These are phyloP conservation scores for Manis javanica DNA, from an alignment of 2,797 vertebrate species.

Conservation along the genomic window DNA sequence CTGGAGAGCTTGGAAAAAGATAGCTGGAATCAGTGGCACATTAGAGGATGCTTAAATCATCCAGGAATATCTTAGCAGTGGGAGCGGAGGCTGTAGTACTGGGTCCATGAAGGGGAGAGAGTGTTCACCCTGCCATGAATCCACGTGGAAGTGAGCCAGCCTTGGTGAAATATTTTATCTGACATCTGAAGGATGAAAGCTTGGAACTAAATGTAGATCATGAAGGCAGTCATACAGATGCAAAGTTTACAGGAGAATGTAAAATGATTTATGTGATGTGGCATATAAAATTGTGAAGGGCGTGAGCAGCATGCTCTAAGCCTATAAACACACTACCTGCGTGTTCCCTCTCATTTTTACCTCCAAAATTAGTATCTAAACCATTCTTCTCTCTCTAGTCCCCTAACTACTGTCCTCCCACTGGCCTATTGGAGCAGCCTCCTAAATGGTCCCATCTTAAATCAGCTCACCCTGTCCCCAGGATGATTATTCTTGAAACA, in stretches of 20 bases:
- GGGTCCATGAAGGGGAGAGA: neutral
- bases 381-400: neutral
- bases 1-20: neutral
- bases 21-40: neutral
- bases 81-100: neutral
- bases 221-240: conserved; percentile 37
- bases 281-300: neutral
- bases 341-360: neutral
- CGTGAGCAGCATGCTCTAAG: neutral
- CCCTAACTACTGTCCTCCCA: no score
- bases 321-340: neutral
- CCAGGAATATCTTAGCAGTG: neutral
- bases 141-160: neutral
- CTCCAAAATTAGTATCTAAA: neutral
- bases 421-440: neutral
- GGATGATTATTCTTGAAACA: neutral
- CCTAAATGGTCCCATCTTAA: neutral
- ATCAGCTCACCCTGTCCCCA: neutral
- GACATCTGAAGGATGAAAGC: neutral
- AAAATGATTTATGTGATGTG: neutral
- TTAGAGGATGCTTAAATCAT: neutral
- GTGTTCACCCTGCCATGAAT: neutral
- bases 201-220: neutral
- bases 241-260: neutral
- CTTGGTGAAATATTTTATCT: neutral